Evolutionary conservation across 2,888 invertebrate species (phyloP).

Genomic region (Pseudoips prasinana): DNA sequence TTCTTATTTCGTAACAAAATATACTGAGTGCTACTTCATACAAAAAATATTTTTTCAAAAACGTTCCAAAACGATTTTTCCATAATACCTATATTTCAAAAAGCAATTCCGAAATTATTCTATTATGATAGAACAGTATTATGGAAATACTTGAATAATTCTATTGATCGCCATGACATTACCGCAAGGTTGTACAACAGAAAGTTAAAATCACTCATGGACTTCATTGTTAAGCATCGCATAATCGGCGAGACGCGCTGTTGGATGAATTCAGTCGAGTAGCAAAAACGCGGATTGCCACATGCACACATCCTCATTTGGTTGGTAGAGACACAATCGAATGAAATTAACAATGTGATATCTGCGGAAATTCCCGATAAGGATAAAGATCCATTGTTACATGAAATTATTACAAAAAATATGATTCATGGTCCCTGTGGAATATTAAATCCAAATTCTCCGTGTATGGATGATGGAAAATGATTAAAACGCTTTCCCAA

Average conservation of each 20-base stretch:
- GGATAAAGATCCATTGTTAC: neutral
- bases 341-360: slow-evolving; percentile 6
- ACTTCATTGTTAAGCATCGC: slow-evolving; percentile 3
- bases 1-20: too few species aligned
- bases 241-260: slow-evolving; percentile 14
- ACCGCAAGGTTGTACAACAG: slow-evolving; percentile 1
- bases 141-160: too few species aligned
- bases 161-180: slow-evolving; percentile 5
- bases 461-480: slow-evolving; percentile 28
- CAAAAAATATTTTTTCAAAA: too few species aligned
- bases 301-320: slow-evolving; percentile 2
- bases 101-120: too few species aligned
- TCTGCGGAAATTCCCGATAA: slow-evolving; percentile 4
- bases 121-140: too few species aligned
- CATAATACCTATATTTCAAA: too few species aligned
- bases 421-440: slow-evolving; percentile 18
- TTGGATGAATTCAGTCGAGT: slow-evolving; percentile 28
- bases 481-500: slow-evolving; percentile 24
- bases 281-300: slow-evolving; percentile 20
- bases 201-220: neutral
- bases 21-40: too few species aligned
- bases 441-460: slow-evolving; percentile 19
- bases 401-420: slow-evolving; percentile 2
- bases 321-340: neutral
- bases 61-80: too few species aligned